Evolutionary conservation across 1,140 invertebrate species (phyloP).

Genomic region (Rhopalosiphum maidis): DNA sequence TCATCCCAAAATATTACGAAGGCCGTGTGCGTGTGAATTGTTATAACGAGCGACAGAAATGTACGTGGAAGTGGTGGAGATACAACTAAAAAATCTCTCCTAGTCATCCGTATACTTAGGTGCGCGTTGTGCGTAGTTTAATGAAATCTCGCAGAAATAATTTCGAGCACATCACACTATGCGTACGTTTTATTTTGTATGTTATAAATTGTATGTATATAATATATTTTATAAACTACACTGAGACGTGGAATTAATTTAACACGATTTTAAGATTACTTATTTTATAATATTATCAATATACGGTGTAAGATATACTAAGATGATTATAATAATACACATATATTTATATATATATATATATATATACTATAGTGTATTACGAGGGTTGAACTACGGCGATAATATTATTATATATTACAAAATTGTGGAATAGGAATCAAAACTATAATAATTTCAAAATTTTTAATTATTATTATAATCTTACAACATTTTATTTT

Average conservation of each 20-base stretch:
- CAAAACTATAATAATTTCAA: background rate
- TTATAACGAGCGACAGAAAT: background rate
- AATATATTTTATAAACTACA: background rate
- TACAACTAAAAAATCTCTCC: background rate
- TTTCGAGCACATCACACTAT: background rate
- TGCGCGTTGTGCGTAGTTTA: no score
- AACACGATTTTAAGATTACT: background rate
- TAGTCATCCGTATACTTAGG: background rate
- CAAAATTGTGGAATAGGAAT: background rate
- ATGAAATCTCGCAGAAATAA: background rate
- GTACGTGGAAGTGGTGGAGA: background rate
- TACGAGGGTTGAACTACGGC: background rate
- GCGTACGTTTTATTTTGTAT: background rate
- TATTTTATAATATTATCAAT: background rate
- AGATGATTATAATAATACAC: background rate
- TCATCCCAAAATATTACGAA: background rate
- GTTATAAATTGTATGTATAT: background rate
- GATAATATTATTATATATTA: background rate
- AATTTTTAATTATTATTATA: background rate
- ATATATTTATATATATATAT: background rate
- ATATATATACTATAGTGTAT: background rate
- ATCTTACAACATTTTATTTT: background rate
- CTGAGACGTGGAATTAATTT: background rate
- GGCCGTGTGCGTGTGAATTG: background rate
- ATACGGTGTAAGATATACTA: background rate